Base-by-base conservation (phyloP, 2,113 vertebrate genomes). In the Promerops cafer region DNA sequence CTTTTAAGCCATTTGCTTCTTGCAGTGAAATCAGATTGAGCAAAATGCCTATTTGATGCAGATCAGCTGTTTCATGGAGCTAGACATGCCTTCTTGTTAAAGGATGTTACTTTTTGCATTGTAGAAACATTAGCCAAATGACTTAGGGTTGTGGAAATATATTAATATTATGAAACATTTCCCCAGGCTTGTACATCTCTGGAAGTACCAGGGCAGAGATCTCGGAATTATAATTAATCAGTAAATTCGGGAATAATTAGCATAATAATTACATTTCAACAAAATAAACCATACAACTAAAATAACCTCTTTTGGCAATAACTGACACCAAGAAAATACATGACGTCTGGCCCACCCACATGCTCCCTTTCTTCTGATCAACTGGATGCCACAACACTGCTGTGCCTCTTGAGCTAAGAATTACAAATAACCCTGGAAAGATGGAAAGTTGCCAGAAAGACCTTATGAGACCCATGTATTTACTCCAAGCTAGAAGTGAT, bases 191-290 rank as follows among this genome's bases (percentile, higher is more conserved):
- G 50, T 60, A 90, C 45, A 54, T 83, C 71, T 86, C 91, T 86
- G 82, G 33, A 95, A 87, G 19, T 24, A 85, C 40, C 33, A 80
- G 75, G 54, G 59, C 72, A 94, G 44, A 77, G 68, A 93, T 47
- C 68, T 95, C 24, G 6, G 82, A 80, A 93, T 88, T 59, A 86
- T 40, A 90, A 94, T 70, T 44, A 96, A 88, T 37, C 52, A 86
- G 79, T 47, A 90, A 81, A 79, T 90, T 93, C 91, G 79, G 87
- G 90, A 93, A 90, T 86, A 93, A 94, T 95, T 93, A 95, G 54
- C 66, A 91, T 81, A 91, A 92, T 85, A 83, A 93, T 88, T 52
- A 45, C 30, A 50, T 88, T 88, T 80, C 71, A 83, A 71, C 64
- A 90, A 91, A 91, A 90, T 63, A 94, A 95, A 80, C 54, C 63